These are phyloP conservation scores for Drosophila neutralis DNA, from an alignment of 2,888 invertebrate genomes.

Conservation along the genomic window DNA sequence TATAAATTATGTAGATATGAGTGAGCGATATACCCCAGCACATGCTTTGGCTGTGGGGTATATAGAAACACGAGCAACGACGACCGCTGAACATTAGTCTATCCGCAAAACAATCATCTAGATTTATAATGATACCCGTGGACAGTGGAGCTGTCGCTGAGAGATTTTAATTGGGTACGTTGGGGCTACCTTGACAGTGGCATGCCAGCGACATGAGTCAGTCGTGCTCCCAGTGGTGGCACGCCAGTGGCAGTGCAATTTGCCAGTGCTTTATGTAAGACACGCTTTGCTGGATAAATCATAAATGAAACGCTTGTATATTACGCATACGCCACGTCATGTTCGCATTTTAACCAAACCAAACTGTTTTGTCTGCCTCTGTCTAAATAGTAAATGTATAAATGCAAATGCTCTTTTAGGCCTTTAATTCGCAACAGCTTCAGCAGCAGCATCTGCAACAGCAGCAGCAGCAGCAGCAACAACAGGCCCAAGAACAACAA, in stretches of 20 bases:
- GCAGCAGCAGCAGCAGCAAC: slow-evolving; percentile 62
- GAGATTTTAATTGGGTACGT: slow-evolving; percentile 55
- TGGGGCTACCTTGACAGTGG: slow-evolving; percentile 46
- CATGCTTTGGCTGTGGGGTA: slow-evolving; percentile 5
- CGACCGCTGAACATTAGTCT: slow-evolving; percentile 27
- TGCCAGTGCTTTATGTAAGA: slow-evolving; percentile 6
- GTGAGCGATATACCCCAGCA: neutral
- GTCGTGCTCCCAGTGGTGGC: slow-evolving; percentile 8
- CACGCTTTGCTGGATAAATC: slow-evolving; percentile 24
- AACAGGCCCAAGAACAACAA: slow-evolving; percentile 39
- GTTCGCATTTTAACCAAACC: slow-evolving; percentile 24
- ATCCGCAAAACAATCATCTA: slow-evolving; percentile 41
- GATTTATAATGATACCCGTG: slow-evolving; percentile 43
- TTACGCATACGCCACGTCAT: slow-evolving; percentile 71
- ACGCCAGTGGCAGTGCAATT: neutral
- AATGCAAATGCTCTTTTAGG: slow-evolving; percentile 72
- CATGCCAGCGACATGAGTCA: slow-evolving; percentile 37
- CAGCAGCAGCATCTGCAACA: slow-evolving; percentile 49
- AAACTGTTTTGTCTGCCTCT: slow-evolving; percentile 11
- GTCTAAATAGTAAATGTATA: slow-evolving; percentile 36
- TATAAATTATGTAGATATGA: neutral
- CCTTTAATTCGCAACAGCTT: slow-evolving; percentile 66
- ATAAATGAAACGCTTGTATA: slow-evolving; percentile 60
- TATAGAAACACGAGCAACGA: slow-evolving; percentile 18
- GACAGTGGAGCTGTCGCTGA: slow-evolving; percentile 37